Evolutionary conservation across 2,888 invertebrate genomes (phyloP).

Genomic region (Plagodis pulveraria): DNA sequence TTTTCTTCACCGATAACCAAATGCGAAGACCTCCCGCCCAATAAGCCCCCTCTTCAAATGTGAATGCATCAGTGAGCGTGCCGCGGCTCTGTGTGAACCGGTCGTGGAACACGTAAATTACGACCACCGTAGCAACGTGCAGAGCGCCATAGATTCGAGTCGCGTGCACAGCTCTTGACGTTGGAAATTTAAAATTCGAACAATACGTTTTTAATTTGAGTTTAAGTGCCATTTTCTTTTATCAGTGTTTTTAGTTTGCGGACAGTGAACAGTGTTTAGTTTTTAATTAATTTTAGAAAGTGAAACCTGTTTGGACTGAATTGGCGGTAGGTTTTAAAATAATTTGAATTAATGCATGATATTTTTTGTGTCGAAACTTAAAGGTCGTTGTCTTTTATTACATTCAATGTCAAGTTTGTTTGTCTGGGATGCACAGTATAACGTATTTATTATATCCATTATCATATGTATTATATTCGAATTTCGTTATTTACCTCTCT

Average conservation of each 20-base stretch:
- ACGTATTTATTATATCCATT: no score
- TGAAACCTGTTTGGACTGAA: conserved; percentile 33
- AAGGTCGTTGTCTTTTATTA: background rate
- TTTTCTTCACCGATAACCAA: conserved; percentile 33
- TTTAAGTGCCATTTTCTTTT: conserved; percentile 30
- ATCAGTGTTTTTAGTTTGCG: conserved; percentile 22
- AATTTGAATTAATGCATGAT: background rate
- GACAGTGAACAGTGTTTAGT: conserved; percentile 35
- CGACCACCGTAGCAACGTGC: conserved; percentile 57
- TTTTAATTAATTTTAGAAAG: conserved; percentile 6
- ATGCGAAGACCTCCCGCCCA: conserved; percentile 20
- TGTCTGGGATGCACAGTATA: no score
- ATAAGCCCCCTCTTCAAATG: conserved; percentile 5
- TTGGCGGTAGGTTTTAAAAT: conserved; percentile 24
- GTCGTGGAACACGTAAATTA: conserved; percentile 62
- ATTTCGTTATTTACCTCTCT: no score
- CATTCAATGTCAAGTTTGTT: conserved; percentile 1
- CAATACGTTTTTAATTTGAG: conserved; percentile 34
- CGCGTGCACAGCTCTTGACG: conserved; percentile 62
- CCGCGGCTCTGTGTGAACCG: conserved; percentile 50
- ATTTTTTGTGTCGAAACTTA: background rate
- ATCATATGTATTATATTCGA: no score
- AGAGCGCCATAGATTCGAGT: conserved; percentile 65
- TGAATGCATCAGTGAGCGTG: conserved; percentile 23
- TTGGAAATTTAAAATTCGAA: conserved; percentile 43